Percentiles rank a stretch among this genome's conserved stretches.
Evolutionary conservation across 2,113 vertebrate species (phyloP).

Genomic region (Eolophus roseicapilla): DNA sequence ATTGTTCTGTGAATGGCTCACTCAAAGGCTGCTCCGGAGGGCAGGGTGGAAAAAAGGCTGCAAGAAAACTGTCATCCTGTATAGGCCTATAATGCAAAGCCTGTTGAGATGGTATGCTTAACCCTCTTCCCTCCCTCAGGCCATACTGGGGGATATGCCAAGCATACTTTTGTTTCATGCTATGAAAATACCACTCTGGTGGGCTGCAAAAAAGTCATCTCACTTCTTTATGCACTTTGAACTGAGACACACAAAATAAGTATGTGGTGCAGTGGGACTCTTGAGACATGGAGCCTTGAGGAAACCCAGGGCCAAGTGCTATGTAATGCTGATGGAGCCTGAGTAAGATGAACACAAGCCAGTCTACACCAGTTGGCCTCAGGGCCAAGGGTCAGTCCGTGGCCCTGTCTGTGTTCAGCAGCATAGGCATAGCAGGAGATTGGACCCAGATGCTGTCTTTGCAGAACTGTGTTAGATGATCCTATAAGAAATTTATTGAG

Average conservation of each 20-base stretch:
- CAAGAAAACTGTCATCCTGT: not conserved
- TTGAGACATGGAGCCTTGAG: not conserved
- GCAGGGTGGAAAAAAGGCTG: not conserved
- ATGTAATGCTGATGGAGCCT: not conserved
- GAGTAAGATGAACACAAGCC: not conserved
- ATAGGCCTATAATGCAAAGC: not conserved
- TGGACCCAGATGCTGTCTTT: not conserved
- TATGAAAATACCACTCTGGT: not conserved
- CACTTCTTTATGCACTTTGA: slow-evolving; percentile 50
- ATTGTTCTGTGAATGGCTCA: not conserved
- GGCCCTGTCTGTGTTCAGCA: not conserved
- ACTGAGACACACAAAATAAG: not conserved
- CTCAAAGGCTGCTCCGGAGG: not conserved
- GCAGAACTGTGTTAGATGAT: not conserved
- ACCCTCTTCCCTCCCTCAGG: not conserved
- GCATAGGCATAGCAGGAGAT: not conserved
- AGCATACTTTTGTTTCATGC: not conserved
- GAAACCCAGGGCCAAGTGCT: not conserved
- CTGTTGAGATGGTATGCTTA: not conserved
- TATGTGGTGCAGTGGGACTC: not conserved
- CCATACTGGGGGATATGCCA: not conserved
- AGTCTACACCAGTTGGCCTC: not conserved
- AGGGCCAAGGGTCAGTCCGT: not conserved
- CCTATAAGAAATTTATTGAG: not conserved
- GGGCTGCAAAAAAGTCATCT: not conserved